These are phyloP conservation scores for Archips crataeganus DNA, from an alignment of 2,888 invertebrate genomes.

Conservation along the genomic window DNA sequence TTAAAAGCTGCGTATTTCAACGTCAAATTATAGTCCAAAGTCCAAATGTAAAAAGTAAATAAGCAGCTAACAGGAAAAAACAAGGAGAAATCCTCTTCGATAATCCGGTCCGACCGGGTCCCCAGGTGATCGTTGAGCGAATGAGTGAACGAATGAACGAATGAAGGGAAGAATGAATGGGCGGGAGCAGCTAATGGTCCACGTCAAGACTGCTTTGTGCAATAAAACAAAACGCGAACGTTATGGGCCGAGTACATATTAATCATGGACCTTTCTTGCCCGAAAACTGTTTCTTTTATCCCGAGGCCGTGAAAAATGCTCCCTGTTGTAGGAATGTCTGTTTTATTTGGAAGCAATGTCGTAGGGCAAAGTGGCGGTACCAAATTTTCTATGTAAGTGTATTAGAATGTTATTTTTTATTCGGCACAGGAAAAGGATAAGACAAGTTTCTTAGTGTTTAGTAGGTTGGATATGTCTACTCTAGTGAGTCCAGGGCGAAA, in stretches of 20 bases:
- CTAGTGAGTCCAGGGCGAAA: no score
- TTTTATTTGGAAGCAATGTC: constrained; percentile 24
- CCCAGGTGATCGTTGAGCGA: constrained; percentile 77
- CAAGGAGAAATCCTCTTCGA: constrained; percentile 61
- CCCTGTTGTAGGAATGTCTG: constrained; percentile 20
- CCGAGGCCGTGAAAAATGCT: constrained; percentile 33
- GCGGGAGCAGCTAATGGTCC: constrained; percentile 70
- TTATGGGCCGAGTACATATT: constrained; percentile 59
- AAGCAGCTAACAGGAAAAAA: constrained; percentile 51
- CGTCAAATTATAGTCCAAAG: constrained; percentile 39
- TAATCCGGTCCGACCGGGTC: constrained; percentile 67
- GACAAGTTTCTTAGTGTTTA: no score
- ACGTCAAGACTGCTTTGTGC: constrained; percentile 72
- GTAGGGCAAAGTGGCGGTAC: not conserved
- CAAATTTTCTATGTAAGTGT: constrained; percentile 7
- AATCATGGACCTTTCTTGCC: constrained; percentile 42
- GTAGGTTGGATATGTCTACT: no score
- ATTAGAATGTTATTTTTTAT: not conserved
- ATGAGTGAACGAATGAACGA: constrained; percentile 58
- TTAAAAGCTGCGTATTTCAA: constrained; percentile 30
- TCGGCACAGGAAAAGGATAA: not conserved
- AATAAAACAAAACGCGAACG: constrained; percentile 75
- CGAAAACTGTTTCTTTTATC: constrained; percentile 35
- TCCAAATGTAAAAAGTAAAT: constrained; percentile 43
- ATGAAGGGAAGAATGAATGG: constrained; percentile 69